phyloP scores from a whole-genome alignment of 2,797 vertebrate species.

The Peromyscus nudipes region DNA sequence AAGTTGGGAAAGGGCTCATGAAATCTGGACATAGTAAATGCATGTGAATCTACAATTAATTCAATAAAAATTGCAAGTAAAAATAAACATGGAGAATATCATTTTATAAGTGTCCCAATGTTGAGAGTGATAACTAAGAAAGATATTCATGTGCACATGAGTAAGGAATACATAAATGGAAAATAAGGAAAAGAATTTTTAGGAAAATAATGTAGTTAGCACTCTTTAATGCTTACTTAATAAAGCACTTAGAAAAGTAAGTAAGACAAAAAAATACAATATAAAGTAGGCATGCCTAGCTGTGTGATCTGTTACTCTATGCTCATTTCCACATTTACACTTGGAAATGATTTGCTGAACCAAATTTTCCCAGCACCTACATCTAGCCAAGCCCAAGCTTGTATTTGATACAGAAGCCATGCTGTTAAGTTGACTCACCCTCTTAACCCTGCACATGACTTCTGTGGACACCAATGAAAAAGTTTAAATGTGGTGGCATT shows the following conservation, averaged over 20 bases:
- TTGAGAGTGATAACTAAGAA: conserved; percentile 21
- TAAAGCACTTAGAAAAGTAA: conserved; percentile 53
- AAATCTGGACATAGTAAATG: not conserved
- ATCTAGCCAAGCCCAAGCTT: conserved; percentile 64
- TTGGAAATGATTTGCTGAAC: conserved; percentile 49
- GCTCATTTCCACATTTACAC: conserved; percentile 26
- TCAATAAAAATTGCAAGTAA: conserved; percentile 24
- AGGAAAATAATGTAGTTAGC: too few relatives aligned
- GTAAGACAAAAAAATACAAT: not conserved
- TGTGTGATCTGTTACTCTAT: conserved; percentile 16
- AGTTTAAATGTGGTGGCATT: conserved; percentile 13
- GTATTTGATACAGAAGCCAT: conserved; percentile 57
- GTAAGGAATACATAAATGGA: not conserved
- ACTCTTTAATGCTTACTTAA: not conserved
- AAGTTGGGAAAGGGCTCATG: not conserved
- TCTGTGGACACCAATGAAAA: conserved; percentile 5
- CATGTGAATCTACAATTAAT: not conserved
- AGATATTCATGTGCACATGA: not conserved
- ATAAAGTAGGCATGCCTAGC: not conserved
- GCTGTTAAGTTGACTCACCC: conserved; percentile 63
- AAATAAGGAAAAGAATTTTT: too few relatives aligned
- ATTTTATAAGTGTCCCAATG: not conserved
- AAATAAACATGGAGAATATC: not conserved
- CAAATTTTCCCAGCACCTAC: conserved; percentile 56
- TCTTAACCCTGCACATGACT: conserved; percentile 55